Conservation (phyloP, 2,113 vertebrate genomes). For the Phoenicopterus ruber region DNA sequence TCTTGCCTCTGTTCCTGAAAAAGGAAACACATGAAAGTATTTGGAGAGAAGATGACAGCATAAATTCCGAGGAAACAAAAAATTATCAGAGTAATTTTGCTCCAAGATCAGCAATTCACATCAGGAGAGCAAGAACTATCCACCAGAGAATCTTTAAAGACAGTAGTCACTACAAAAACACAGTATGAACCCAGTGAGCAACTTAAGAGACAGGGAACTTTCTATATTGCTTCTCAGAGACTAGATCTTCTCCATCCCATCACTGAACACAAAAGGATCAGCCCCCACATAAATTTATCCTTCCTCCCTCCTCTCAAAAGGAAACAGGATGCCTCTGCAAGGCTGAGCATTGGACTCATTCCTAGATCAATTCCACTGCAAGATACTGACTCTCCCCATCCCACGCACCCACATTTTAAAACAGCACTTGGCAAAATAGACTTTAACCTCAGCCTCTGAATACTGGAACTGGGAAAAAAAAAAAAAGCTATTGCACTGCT, state of each 20-base stretch:
- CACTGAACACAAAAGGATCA: not conserved
- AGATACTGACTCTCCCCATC: not conserved
- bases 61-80: not conserved
- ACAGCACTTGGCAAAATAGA: not conserved
- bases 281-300: not conserved
- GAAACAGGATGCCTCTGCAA: constrained; percentile 20
- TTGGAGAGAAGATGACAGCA: not conserved
- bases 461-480: not conserved
- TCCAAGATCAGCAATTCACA: not conserved
- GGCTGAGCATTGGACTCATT: constrained; percentile 16
- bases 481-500: not conserved
- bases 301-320: not conserved
- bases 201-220: not conserved
- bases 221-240: not conserved
- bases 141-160: not conserved
- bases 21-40: not conserved
- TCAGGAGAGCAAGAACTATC: not conserved
- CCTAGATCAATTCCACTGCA: constrained; percentile 20
- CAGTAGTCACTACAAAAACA: not conserved
- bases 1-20: not conserved
- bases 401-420: not conserved
- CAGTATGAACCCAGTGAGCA: fast-evolving
- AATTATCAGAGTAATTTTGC: not conserved
- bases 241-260: not conserved
- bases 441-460: not conserved